phyloP scores from a whole-genome alignment of 2,888 invertebrate species.

The Heteropelma amictum region DNA sequence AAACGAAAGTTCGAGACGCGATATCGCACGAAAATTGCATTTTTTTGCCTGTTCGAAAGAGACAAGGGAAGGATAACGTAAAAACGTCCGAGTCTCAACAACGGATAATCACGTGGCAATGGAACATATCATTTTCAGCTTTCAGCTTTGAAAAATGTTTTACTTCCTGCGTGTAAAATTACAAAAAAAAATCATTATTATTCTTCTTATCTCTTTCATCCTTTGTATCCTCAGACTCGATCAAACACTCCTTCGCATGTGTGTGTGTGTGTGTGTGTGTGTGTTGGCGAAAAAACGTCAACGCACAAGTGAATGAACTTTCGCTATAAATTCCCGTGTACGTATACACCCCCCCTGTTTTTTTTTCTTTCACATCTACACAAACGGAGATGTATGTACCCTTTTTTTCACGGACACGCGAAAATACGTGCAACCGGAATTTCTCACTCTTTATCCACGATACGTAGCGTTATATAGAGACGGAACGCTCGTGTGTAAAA shows the following conservation, averaged over 20 bases:
- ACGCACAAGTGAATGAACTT: conserved; percentile 46
- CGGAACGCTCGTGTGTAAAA: neutral
- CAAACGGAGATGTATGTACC: neutral
- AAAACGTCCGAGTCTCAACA: no score
- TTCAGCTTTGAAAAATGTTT: no score
- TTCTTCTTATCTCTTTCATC: neutral
- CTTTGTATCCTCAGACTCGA: neutral
- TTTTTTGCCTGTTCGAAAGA: neutral
- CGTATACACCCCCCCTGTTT: neutral
- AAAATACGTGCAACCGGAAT: conserved; percentile 33
- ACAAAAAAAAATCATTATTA: neutral
- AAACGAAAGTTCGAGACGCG: neutral
- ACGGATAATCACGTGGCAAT: no score
- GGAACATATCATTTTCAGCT: no score
- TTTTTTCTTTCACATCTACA: neutral
- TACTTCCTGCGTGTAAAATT: neutral
- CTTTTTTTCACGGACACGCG: conserved; percentile 30
- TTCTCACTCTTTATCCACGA: conserved; percentile 41
- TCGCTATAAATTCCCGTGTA: neutral
- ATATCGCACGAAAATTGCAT: no score
- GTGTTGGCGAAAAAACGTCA: conserved; percentile 33
- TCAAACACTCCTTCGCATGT: conserved; percentile 1
- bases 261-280: no score
- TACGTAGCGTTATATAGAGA: conserved; percentile 28
- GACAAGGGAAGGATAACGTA: neutral